These are phyloP conservation scores for Yponomeuta evonymella DNA, from an alignment of 2,888 invertebrate species.

Conservation along the genomic window DNA sequence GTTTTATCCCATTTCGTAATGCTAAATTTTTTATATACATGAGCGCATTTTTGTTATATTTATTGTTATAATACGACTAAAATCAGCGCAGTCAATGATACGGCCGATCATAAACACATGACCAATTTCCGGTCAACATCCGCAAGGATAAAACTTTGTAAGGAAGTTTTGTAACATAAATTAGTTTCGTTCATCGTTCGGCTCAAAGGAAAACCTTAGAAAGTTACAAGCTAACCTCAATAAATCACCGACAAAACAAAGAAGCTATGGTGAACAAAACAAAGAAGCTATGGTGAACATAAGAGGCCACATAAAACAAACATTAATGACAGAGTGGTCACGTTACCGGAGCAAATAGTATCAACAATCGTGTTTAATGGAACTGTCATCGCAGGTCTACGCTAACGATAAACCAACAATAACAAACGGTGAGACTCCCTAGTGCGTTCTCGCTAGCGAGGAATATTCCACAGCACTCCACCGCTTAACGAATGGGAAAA, in stretches of 20 bases:
- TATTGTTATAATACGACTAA: background rate
- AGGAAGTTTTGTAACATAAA: background rate
- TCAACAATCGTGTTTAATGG: constrained; percentile 9
- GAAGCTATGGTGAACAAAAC: no score
- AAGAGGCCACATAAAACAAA: no score
- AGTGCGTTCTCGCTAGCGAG: background rate
- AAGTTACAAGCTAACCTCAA: no score
- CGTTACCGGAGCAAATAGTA: constrained; percentile 5
- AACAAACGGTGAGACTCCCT: background rate
- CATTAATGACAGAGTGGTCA: background rate
- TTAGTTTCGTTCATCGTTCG: no score
- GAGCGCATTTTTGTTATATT: background rate
- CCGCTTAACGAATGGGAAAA: background rate
- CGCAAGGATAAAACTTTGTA: background rate
- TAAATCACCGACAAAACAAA: no score
- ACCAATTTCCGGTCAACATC: background rate
- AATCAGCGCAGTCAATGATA: background rate
- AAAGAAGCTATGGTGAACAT: no score
- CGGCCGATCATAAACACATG: background rate
- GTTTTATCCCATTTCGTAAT: constrained; percentile 8
- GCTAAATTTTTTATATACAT: background rate
- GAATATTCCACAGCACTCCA: constrained; percentile 9
- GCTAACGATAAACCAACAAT: constrained; percentile 16
- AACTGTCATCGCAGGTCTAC: background rate
- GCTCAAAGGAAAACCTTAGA: no score